phyloP scores from a whole-genome alignment of 2,888 invertebrate genomes.

The Dasysyrphus albostriatus region DNA sequence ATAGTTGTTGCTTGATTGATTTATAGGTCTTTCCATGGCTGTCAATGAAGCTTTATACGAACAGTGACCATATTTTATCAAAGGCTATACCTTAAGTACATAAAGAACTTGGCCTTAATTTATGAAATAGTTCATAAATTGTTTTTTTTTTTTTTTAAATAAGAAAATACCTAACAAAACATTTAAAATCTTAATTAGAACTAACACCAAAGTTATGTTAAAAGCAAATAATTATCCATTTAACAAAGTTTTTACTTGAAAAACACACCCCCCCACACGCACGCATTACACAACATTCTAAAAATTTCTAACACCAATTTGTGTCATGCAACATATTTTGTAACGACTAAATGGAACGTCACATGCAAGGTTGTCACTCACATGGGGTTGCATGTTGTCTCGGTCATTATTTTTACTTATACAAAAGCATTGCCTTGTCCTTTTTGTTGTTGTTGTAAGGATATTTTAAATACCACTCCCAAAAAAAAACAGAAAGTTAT shows the following conservation, averaged over 20 bases:
- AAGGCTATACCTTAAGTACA: too few relatives aligned
- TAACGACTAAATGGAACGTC: slow-evolving; percentile 51
- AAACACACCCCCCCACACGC: slow-evolving; percentile 47
- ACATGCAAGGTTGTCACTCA: slow-evolving; percentile 57
- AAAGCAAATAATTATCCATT: slow-evolving; percentile 53
- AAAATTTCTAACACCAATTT: slow-evolving; percentile 39
- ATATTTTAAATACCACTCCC: slow-evolving; percentile 46
- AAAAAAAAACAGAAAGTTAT: slow-evolving; percentile 9
- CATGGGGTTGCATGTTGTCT: slow-evolving; percentile 53
- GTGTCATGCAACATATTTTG: slow-evolving; percentile 63
- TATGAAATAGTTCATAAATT: too few relatives aligned
- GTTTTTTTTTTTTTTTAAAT: too few relatives aligned
- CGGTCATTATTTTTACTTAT: slow-evolving; percentile 27
- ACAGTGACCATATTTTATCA: too few relatives aligned
- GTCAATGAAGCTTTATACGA: too few relatives aligned
- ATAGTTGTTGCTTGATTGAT: too few relatives aligned
- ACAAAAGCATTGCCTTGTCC: not conserved
- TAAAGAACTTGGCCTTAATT: too few relatives aligned
- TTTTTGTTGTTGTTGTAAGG: not conserved
- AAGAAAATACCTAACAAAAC: not conserved
- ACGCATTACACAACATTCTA: slow-evolving; percentile 9
- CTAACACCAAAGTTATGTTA: not conserved
- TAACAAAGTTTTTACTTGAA: slow-evolving; percentile 33
- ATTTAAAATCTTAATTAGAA: slow-evolving; percentile 40
- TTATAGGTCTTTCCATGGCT: too few relatives aligned